These are phyloP conservation scores for Arvicanthis niloticus DNA, from an alignment of 2,113 vertebrate genomes.

Conservation along the genomic window DNA sequence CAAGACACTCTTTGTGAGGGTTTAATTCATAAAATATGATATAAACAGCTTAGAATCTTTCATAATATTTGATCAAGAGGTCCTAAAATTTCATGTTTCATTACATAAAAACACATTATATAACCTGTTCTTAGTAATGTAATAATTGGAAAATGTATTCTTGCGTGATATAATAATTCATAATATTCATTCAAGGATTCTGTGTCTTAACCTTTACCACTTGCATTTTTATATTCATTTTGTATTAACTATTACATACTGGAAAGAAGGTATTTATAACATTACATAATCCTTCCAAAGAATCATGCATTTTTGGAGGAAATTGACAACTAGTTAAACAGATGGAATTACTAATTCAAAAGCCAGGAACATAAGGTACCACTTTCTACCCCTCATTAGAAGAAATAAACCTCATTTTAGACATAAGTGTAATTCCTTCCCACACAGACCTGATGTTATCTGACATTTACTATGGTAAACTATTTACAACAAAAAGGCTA, in stretches of 20 bases:
- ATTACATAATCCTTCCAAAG: conserved; percentile 51
- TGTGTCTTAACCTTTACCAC: neutral
- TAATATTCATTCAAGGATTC: neutral
- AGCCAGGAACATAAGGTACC: conserved; percentile 85
- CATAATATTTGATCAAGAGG: neutral
- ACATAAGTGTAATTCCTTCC: conserved; percentile 79
- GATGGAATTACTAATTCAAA: conserved; percentile 87
- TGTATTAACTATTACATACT: conserved; percentile 13
- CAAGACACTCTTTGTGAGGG: fast-evolving
- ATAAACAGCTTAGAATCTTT: neutral
- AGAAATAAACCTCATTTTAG: conserved; percentile 85
- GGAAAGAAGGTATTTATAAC: conserved; percentile 51
- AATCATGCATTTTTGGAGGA: conserved; percentile 19
- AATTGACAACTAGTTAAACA: conserved; percentile 83
- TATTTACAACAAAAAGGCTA: conserved; percentile 85
- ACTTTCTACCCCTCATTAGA: conserved; percentile 86
- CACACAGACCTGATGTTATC: conserved; percentile 87
- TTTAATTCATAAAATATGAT: neutral
- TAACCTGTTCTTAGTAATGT: neutral
- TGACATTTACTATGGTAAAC: conserved; percentile 86
- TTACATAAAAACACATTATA: neutral
- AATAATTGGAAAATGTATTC: conserved; percentile 12
- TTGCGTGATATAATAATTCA: conserved; percentile 17
- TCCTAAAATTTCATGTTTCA: neutral
- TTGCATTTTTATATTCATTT: neutral